phyloP scores from a whole-genome alignment of 1,140 invertebrate genomes.

The Probaryconus sp. region DNA sequence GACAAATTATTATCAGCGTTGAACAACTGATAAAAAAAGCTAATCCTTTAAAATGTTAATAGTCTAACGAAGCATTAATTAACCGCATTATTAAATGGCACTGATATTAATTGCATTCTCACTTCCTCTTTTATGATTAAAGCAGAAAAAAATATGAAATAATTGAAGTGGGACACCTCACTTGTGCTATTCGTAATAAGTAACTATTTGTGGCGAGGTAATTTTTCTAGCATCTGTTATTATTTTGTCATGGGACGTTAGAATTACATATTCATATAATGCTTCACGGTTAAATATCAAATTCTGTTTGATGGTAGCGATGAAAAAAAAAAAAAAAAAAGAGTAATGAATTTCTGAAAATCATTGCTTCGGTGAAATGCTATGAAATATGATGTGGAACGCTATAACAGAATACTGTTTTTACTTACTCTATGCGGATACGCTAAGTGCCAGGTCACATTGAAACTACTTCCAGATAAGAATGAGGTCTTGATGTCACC shows the following conservation, averaged over 20 bases:
- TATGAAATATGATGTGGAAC: conserved; percentile 28
- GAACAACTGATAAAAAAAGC: too few species aligned
- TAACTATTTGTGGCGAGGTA: conserved; percentile 25
- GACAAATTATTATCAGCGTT: too few species aligned
- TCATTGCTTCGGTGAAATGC: conserved; percentile 2
- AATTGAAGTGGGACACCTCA: conserved; percentile 20
- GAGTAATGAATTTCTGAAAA: conserved; percentile 5
- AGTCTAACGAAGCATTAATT: neutral
- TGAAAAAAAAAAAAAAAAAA: conserved; percentile 3
- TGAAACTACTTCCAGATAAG: conserved; percentile 88
- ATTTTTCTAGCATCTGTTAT: conserved; percentile 33
- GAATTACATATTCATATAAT: conserved; percentile 27
- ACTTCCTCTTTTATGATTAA: too few species aligned
- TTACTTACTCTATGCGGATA: conserved; percentile 93
- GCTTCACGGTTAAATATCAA: conserved; percentile 22
- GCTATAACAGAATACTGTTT: conserved; percentile 27
- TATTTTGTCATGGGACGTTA: conserved; percentile 3
- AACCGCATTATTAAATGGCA: neutral
- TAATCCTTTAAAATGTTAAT: too few species aligned
- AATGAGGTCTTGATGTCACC: conserved; percentile 89
- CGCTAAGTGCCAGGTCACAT: conserved; percentile 95
- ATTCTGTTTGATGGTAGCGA: neutral
- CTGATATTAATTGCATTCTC: neutral
- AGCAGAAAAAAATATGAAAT: conserved; percentile 3
- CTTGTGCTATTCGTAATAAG: conserved; percentile 26